phyloP scores from a whole-genome alignment of 1,140 invertebrate species.

The Leguminivora glycinivorella region DNA sequence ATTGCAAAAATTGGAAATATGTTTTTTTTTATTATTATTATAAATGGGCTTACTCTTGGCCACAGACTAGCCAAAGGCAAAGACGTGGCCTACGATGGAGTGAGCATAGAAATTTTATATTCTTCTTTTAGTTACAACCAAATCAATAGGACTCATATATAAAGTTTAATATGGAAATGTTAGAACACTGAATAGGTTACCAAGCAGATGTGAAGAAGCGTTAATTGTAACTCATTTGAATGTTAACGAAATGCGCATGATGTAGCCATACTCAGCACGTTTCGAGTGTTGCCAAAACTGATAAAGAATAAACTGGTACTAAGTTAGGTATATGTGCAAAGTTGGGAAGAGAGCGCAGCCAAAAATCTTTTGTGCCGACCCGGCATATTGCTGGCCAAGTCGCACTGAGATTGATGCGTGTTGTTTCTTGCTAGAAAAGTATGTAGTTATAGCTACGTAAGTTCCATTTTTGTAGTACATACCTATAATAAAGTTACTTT shows the following conservation, averaged over 20 bases:
- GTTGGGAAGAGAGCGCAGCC: not conserved
- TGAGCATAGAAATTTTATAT: too few relatives aligned
- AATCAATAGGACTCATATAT: too few relatives aligned
- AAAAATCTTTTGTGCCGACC: constrained; percentile 10
- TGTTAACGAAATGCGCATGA: not conserved
- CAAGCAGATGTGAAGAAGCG: not conserved
- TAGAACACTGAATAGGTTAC: not conserved
- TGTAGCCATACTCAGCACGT: not conserved
- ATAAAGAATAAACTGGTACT: constrained; percentile 4
- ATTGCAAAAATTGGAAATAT: too few relatives aligned
- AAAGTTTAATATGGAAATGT: too few relatives aligned
- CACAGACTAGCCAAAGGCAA: too few relatives aligned
- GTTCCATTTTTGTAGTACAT: too few relatives aligned
- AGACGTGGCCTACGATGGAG: too few relatives aligned
- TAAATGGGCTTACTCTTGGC: too few relatives aligned
- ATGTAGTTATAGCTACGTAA: not conserved
- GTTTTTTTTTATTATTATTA: too few relatives aligned
- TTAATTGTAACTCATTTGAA: not conserved
- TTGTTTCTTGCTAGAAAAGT: not conserved
- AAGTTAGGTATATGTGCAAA: not conserved
- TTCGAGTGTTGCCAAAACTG: not conserved
- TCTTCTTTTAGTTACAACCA: not conserved
- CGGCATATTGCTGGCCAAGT: constrained; percentile 12
- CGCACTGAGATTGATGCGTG: constrained; percentile 26
- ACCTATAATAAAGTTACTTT: not conserved